phyloP scores from a whole-genome alignment of 2,797 vertebrate species.

The Urosaurus nigricauda region DNA sequence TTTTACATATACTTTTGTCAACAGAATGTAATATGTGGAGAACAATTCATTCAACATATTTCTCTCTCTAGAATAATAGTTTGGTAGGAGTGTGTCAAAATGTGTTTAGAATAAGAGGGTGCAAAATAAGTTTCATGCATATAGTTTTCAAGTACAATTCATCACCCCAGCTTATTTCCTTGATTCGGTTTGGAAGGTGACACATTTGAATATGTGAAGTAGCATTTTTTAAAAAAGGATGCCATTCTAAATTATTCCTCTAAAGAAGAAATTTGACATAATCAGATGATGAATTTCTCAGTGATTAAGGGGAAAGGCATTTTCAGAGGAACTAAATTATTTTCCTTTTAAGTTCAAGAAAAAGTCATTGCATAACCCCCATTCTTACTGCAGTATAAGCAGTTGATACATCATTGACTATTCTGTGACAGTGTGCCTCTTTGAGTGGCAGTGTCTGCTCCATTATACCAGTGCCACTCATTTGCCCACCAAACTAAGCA shows the following conservation, averaged over 20 bases:
- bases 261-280: slow-evolving; percentile 54
- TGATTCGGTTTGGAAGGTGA: slow-evolving; percentile 43
- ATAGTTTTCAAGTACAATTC: slow-evolving; percentile 33
- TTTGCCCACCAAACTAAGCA: not conserved
- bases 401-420: not conserved
- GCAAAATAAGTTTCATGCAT: not conserved
- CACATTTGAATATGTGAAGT: slow-evolving; percentile 33
- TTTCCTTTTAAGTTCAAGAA: slow-evolving; percentile 50
- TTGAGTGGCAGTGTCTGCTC: not conserved
- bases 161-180: not conserved
- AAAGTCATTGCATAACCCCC: not conserved
- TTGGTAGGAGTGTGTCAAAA: slow-evolving; percentile 14
- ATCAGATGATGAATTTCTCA: slow-evolving; percentile 44
- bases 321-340: slow-evolving; percentile 53
- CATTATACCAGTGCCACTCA: not conserved
- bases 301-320: slow-evolving; percentile 56
- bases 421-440: not conserved
- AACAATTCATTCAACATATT: not conserved
- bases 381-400: slow-evolving; percentile 45
- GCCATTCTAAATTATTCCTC: slow-evolving; percentile 21
- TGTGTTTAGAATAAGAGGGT: slow-evolving; percentile 32
- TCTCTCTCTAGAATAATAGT: not conserved
- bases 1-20: slow-evolving; percentile 32
- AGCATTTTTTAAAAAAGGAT: slow-evolving; percentile 7
- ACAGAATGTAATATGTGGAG: slow-evolving; percentile 17